Evolutionary conservation across 2,888 invertebrate species (phyloP).

Genomic region (Sinodicranocentrus sp.): DNA sequence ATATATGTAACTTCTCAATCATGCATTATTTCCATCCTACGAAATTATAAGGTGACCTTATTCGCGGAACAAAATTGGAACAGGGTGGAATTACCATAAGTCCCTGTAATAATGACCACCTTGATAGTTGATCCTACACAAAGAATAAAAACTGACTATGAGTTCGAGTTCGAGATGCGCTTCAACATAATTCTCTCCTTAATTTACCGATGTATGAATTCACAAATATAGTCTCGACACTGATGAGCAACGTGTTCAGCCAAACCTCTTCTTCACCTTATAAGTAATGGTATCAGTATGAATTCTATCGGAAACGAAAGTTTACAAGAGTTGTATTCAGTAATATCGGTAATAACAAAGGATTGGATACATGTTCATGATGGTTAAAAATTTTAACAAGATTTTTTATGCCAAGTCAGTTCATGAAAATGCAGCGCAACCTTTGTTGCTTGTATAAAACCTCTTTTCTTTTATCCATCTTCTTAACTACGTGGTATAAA

Average conservation of each 20-base stretch:
- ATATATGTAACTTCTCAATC: constrained; percentile 1
- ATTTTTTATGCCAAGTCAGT: constrained; percentile 12
- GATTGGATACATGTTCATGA: no score
- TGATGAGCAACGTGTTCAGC: no score
- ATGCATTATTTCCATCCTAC: constrained; percentile 14
- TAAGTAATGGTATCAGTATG: no score
- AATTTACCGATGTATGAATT: no score
- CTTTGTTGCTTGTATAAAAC: not conserved
- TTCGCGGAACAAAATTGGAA: constrained; percentile 51
- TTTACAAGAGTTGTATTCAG: no score
- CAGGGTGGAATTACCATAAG: constrained; percentile 54
- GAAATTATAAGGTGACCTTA: constrained; percentile 55
- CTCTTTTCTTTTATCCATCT: not conserved
- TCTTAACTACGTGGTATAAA: constrained; percentile 47
- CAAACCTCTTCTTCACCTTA: no score
- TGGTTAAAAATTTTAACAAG: no score
- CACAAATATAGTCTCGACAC: no score
- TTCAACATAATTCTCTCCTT: constrained; percentile 5
- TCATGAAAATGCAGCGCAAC: not conserved
- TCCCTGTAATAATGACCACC: constrained; percentile 43
- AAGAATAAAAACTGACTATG: not conserved
- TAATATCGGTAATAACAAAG: no score
- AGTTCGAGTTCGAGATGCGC: constrained; percentile 19
- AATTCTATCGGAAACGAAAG: no score
- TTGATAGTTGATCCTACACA: not conserved